A percentile compares a stretch with the other conserved stretches of the same genome.
Conservation (phyloP, 2,797 vertebrate species). For the Dicrostonyx torquatus region DNA sequence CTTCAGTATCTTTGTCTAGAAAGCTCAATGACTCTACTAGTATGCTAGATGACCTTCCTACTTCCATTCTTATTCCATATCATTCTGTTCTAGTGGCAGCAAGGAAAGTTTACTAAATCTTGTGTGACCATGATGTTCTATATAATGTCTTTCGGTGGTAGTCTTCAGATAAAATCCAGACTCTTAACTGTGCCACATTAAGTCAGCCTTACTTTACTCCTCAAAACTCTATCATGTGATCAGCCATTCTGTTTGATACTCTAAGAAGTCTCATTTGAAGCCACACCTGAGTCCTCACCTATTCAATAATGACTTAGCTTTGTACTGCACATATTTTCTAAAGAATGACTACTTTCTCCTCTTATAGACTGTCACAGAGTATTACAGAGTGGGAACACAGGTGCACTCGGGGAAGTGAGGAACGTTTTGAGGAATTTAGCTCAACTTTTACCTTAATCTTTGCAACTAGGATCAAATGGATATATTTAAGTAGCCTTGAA, state of each 20-base stretch:
- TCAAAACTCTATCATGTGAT: not conserved
- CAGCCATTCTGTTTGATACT: not conserved
- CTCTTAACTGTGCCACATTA: not conserved
- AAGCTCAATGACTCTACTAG: not conserved
- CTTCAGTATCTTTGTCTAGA: not conserved
- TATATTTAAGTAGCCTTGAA: not conserved
- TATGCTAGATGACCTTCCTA: not conserved
- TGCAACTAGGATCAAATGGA: not conserved
- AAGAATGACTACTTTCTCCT: not conserved
- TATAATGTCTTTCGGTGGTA: not conserved
- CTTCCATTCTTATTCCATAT: not conserved
- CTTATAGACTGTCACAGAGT: not conserved
- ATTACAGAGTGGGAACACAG: not conserved
- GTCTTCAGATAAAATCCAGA: slow-evolving; percentile 15
- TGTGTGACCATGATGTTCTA: not conserved
- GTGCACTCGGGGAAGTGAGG: not conserved
- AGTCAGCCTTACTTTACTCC: not conserved
- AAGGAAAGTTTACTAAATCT: not conserved
- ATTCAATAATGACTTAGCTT: not conserved
- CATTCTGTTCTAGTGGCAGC: not conserved
- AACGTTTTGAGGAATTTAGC: not conserved
- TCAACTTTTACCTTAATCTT: not conserved
- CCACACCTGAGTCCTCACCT: not conserved
- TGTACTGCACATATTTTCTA: not conserved
- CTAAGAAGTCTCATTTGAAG: not conserved